Percentiles rank a stretch among this genome's conserved stretches.
phyloP scores from a whole-genome alignment of 2,888 invertebrate species.

The Lasioglossum marginatum region DNA sequence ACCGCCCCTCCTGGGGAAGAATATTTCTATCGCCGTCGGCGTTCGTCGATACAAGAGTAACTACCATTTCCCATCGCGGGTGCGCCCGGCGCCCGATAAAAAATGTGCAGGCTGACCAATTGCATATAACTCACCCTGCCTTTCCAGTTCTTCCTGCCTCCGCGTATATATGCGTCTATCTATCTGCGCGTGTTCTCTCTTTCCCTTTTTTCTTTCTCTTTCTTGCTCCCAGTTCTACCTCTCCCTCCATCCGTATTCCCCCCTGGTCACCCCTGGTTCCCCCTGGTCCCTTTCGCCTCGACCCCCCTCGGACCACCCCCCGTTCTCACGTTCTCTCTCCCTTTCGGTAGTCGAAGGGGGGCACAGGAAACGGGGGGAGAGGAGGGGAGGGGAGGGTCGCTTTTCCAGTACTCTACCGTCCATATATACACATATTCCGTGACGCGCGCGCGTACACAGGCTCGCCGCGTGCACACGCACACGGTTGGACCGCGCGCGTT shows the following conservation, averaged over 20 bases:
- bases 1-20: conserved; percentile 41
- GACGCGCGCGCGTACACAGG: conserved; percentile 46
- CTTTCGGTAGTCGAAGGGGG: conserved; percentile 50
- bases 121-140: conserved; percentile 81
- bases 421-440: conserved; percentile 59
- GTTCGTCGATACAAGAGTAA: conserved; percentile 72
- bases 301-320: neutral
- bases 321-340: conserved; percentile 44
- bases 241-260: neutral
- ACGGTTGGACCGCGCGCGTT: neutral
- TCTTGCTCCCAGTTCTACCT: conserved; percentile 5
- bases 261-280: neutral
- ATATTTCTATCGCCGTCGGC: conserved; percentile 64
- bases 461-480: conserved; percentile 17
- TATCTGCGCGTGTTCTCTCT: conserved; percentile 59
- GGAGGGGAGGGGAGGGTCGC: conserved; percentile 52
- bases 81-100: conserved; percentile 72
- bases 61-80: conserved; percentile 74
- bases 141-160: conserved; percentile 73
- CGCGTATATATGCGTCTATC: conserved; percentile 70
- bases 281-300: neutral
- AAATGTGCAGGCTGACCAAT: conserved; percentile 81
- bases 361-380: neutral
- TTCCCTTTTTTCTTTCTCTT: conserved; percentile 33
- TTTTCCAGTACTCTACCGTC: conserved; percentile 66